Evolutionary conservation across 2,888 invertebrate genomes (phyloP).

Genomic region (Buathra laborator): DNA sequence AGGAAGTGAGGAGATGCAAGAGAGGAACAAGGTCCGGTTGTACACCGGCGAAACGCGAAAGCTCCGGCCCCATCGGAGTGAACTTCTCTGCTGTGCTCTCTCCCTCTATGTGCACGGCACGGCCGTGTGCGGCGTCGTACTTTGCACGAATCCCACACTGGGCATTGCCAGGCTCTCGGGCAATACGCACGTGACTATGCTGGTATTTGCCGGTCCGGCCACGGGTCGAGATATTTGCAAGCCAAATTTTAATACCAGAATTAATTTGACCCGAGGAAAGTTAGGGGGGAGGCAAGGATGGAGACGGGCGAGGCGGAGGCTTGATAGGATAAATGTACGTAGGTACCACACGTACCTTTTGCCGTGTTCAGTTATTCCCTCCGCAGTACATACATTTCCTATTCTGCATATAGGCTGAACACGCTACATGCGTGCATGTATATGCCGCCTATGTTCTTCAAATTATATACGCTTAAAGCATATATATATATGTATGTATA

Average conservation of each 20-base stretch:
- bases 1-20: constrained; percentile 38
- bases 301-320: constrained; percentile 28
- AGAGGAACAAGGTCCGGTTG: constrained; percentile 37
- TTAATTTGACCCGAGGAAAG: constrained; percentile 84
- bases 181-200: constrained; percentile 68
- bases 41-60: constrained; percentile 39
- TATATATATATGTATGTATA: constrained; percentile 18
- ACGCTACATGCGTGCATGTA: background rate
- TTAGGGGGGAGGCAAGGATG: constrained; percentile 26
- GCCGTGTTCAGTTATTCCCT: constrained; percentile 34
- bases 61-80: constrained; percentile 18
- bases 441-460: constrained; percentile 16
- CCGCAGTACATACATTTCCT: constrained; percentile 17
- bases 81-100: constrained; percentile 28
- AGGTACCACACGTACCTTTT: constrained; percentile 56
- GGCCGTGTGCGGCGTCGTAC: constrained; percentile 4
- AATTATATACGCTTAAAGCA: constrained; percentile 27
- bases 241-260: constrained; percentile 86
- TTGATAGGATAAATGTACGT: constrained; percentile 66
- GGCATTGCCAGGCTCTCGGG: constrained; percentile 50
- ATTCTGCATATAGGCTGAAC: constrained; percentile 1
- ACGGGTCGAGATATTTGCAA: constrained; percentile 85
- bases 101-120: constrained; percentile 16
- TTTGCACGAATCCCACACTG: constrained; percentile 39
- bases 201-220: constrained; percentile 73